Base-by-base conservation (phyloP, 2,797 vertebrate genomes). In the Linurgus olivaceus region DNA sequence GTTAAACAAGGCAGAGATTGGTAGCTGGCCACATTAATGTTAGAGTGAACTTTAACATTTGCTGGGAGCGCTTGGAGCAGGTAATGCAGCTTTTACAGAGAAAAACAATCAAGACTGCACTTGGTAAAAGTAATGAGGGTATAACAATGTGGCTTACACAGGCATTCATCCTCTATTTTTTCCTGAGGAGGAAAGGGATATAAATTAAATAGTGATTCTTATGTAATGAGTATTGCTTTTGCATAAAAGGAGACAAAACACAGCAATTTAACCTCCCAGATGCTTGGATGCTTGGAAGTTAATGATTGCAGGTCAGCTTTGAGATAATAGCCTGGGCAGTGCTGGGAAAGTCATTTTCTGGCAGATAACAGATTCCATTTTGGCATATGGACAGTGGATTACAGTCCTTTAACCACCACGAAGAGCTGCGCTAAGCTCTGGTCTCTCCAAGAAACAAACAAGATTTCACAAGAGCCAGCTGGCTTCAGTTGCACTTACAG, bases 341-440 rank as follows among this genome's bases (percentile, higher is more conserved):
- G 83, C 95, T 95, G 93, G 91, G 74, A 95, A 96, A 97, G 86
- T 97, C 0, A 92, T 95, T 86, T 78, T 86, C 96, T 98, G 97
- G 97, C 96, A 90, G 90, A 91, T 63, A 67, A 42, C n/a, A 77
- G 37, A 80, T 90, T 92, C 67, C 88, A 17, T 78, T 96, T 95
- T 97, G 96, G 95, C 92, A 26, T 1, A 5, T 2, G 21, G 81
- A 96, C 88, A 93, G 88, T 38, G 55, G 91, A 81, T 97, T 94
- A 90, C 75, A 82, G 85, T 88, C 86, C 80, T 89, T 94, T 86
- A 51, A 81, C 40, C 91, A 89, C 93, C 91, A 93, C 8, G 17
- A 91, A 94, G 92, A 94, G 93, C 86, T 59, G 85, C 3, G 4
- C 51, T 93, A 19, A 88, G 68, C 48, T 77, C 65, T 48, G 4